These are phyloP conservation scores for Turritopsis rubra DNA, from an alignment of 30 jellyfish, hydroid and myxozoan genomes.

Conservation along the genomic window DNA sequence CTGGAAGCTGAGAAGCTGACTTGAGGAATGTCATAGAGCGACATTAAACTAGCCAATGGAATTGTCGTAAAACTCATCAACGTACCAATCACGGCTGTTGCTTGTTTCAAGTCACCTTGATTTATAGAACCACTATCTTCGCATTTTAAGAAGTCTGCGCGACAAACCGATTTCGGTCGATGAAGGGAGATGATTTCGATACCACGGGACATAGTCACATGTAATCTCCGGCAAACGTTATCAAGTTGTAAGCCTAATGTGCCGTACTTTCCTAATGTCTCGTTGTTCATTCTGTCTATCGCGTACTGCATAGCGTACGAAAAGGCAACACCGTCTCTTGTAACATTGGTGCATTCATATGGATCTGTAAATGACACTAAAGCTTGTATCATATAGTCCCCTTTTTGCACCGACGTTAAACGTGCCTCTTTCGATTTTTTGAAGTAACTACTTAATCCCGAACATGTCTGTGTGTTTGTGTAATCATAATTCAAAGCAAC, in stretches of 20 bases:
- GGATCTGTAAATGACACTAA: not conserved
- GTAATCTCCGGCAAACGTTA: constrained; percentile 51
- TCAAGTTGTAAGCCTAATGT: constrained; percentile 64
- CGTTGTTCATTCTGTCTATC: constrained; percentile 30
- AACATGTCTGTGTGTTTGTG: not conserved
- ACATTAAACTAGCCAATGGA: constrained; percentile 77
- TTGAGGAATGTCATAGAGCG: constrained; percentile 58
- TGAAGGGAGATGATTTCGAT: constrained; percentile 68
- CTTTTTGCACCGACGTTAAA: not conserved
- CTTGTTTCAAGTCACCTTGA: constrained; percentile 35
- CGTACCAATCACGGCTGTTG: constrained; percentile 77
- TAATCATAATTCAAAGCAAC: not conserved
- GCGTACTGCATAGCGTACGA: constrained; percentile 58
- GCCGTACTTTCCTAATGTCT: constrained; percentile 29
- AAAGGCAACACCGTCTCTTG: constrained; percentile 34
- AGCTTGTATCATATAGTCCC: constrained; percentile 24
- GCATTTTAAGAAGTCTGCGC: constrained; percentile 59
- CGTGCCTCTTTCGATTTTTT: not conserved
- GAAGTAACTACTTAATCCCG: not conserved
- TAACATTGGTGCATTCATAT: constrained; percentile 20
- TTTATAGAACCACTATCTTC: not conserved
- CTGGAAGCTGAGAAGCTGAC: constrained; percentile 81
- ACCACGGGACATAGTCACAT: constrained; percentile 69
- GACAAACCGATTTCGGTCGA: constrained; percentile 76
- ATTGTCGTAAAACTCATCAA: constrained; percentile 56